Conservation (phyloP, 2,797 vertebrate genomes). For the Hippocampus kuda region DNA sequence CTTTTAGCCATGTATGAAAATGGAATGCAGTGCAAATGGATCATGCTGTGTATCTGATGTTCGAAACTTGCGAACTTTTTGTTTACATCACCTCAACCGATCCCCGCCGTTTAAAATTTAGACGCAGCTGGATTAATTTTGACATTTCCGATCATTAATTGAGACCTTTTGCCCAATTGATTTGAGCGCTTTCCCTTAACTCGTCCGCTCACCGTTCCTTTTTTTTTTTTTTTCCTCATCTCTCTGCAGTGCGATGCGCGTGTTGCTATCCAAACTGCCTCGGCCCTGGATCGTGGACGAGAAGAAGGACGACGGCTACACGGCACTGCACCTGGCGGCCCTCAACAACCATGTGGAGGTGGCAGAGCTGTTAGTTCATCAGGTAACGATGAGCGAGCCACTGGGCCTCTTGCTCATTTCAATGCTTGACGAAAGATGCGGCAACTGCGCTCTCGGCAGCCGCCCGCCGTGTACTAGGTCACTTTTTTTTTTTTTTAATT, state of each 20-base stretch:
- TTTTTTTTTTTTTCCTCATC: conserved; percentile 1
- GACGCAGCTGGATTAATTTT: conserved; percentile 3
- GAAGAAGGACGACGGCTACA: conserved; percentile 98
- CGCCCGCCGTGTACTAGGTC: conserved; percentile 40
- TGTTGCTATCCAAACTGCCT: conserved; percentile 91
- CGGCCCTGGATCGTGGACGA: conserved; percentile 98
- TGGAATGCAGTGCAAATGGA: conserved; percentile 17
- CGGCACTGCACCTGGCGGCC: conserved; percentile 92
- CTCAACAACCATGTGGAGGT: conserved; percentile 99
- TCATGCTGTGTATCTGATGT: conserved; percentile 32
- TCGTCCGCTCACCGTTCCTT: neutral
- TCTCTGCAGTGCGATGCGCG: conserved; percentile 84
- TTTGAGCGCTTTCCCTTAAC: neutral
- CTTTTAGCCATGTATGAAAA: conserved; percentile 39
- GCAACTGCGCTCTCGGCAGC: conserved; percentile 46
- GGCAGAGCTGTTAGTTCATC: conserved; percentile 94
- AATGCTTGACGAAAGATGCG: conserved; percentile 26
- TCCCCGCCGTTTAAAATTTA: neutral
- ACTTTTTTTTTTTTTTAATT: conserved; percentile 47
- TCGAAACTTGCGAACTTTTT: conserved; percentile 13
- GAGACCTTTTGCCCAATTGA: conserved; percentile 2
- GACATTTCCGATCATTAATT: neutral
- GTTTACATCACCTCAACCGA: neutral
- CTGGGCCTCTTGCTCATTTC: conserved; percentile 26
- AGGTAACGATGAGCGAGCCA: conserved; percentile 65